These are phyloP conservation scores for Uria aalge DNA, from an alignment of 2,113 vertebrate species.

Conservation along the genomic window DNA sequence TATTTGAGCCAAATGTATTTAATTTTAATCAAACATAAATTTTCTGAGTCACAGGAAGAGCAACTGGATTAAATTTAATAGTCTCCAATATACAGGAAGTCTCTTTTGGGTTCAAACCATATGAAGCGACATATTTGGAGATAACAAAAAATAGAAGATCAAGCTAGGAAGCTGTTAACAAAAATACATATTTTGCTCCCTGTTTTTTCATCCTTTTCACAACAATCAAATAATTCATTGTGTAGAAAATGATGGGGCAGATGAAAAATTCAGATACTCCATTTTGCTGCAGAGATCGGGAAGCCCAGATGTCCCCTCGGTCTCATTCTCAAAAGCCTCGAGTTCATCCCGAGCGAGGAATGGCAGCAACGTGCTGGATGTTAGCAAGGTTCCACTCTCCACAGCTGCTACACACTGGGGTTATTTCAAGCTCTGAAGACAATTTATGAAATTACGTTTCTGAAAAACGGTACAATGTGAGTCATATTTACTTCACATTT, in stretches of 20 bases:
- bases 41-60: not conserved
- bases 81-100: not conserved
- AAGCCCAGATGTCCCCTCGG: not conserved
- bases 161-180: not conserved
- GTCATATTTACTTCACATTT: conserved; percentile 26
- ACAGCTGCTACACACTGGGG: not conserved
- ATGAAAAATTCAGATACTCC: not conserved
- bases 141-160: not conserved
- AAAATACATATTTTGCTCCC: not conserved
- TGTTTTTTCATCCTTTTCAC: not conserved
- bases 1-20: not conserved
- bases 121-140: not conserved
- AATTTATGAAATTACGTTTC: conserved; percentile 33
- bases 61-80: conserved; percentile 9
- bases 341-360: not conserved
- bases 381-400: not conserved
- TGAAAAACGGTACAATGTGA: not conserved
- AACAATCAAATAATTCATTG: not conserved
- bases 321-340: not conserved
- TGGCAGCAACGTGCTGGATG: not conserved
- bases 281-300: not conserved
- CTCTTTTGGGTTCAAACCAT: not conserved
- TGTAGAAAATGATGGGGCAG: not conserved
- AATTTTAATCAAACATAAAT: conserved; percentile 3
- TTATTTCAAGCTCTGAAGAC: conserved; percentile 19